Conservation (phyloP, 2,888 invertebrate species). For the Acrocyrtus sp. region DNA sequence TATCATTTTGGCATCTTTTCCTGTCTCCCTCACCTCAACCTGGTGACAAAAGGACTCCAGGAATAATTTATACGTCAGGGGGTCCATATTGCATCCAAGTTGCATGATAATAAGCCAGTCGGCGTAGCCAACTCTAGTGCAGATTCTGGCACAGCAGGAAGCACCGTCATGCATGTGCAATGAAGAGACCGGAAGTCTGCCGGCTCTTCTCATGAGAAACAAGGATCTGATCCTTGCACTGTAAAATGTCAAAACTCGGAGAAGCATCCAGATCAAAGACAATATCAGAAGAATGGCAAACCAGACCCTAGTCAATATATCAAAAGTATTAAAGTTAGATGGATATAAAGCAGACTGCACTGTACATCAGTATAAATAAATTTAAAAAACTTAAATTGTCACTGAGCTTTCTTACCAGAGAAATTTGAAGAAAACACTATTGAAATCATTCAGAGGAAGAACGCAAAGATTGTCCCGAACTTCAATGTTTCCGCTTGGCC, state of each 20-base stretch:
- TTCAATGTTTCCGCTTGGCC: constrained; percentile 72
- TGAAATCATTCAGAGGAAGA: constrained; percentile 80
- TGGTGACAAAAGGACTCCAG: constrained; percentile 32
- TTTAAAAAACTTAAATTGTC: background rate
- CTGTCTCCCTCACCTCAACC: constrained; percentile 11
- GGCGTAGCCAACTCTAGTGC: constrained; percentile 20
- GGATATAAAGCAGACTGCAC: background rate
- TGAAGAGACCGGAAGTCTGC: constrained; percentile 9
- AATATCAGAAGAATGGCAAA: constrained; percentile 23
- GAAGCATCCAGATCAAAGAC: constrained; percentile 30
- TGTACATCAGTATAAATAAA: background rate
- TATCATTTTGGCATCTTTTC: constrained; percentile 10
- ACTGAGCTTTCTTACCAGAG: constrained; percentile 33
- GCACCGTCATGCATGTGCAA: constrained; percentile 18
- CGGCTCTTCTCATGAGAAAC: constrained; percentile 25
- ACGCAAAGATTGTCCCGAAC: constrained; percentile 75
- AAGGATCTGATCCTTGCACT: constrained; percentile 4
- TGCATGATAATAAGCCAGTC: constrained; percentile 46
- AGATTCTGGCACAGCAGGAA: constrained; percentile 26
- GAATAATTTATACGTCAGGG: constrained; percentile 30
- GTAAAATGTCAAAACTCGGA: constrained; percentile 38
- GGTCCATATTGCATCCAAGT: constrained; percentile 37
- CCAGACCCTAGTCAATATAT: constrained; percentile 32
- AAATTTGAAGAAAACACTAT: constrained; percentile 65
- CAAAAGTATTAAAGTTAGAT: background rate